A percentile compares a stretch with the other conserved stretches of the same genome.
Evolutionary conservation across 2,797 vertebrate genomes (phyloP).

Genomic region (Eremophila alpestris): DNA sequence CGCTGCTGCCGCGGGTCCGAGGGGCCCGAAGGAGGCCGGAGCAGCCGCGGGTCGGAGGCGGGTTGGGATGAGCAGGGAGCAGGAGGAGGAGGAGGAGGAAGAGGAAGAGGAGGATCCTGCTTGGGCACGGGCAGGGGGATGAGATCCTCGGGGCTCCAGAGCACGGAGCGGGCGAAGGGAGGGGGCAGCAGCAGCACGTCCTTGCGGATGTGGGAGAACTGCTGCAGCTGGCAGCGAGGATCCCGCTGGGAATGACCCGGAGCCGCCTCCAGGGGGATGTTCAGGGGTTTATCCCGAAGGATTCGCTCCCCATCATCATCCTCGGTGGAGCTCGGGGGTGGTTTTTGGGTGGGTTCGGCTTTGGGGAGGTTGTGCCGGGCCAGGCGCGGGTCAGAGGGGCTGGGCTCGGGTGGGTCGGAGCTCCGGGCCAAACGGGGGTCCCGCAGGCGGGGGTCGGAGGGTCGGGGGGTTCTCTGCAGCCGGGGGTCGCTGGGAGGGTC

Average conservation of each 20-base stretch:
- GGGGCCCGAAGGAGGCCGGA: too few species aligned
- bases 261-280: too few species aligned
- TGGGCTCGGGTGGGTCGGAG: constrained; percentile 56
- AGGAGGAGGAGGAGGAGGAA: too few species aligned
- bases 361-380: neutral
- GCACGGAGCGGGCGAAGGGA: constrained; percentile 82
- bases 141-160: constrained; percentile 94
- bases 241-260: too few species aligned
- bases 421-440: constrained; percentile 84
- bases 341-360: neutral
- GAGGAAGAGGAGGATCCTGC: constrained; percentile 76
- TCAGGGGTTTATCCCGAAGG: too few species aligned
- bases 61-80: too few species aligned
- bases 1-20: too few species aligned
- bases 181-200: constrained; percentile 82
- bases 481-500: constrained; percentile 80
- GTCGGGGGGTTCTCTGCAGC: constrained; percentile 80
- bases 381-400: neutral
- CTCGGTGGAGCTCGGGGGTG: too few species aligned
- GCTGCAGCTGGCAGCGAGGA: too few species aligned
- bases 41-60: too few species aligned
- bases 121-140: constrained; percentile 89
- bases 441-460: constrained; percentile 82
- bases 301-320: too few species aligned
- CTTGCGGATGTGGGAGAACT: constrained; percentile 78